Evolutionary conservation across 2,888 invertebrate species (phyloP).

Genomic region (Melanotus villosus): DNA sequence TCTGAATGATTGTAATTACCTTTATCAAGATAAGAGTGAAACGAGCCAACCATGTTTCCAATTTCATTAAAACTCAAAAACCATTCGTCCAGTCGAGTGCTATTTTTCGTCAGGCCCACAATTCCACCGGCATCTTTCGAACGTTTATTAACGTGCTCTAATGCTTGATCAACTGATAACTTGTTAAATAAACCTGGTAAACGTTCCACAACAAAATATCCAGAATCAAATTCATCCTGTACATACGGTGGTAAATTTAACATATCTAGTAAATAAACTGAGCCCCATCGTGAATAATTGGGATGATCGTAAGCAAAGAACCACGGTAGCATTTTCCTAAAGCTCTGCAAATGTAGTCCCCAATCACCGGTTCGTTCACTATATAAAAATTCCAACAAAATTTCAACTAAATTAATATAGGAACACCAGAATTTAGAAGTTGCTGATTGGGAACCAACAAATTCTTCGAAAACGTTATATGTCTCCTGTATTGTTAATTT

Average conservation of each 20-base stretch:
- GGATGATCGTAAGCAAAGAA: constrained; percentile 40
- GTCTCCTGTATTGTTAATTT: too few species aligned
- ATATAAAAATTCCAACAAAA: too few species aligned
- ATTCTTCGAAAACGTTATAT: too few species aligned
- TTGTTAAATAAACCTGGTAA: constrained; percentile 23
- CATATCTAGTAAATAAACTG: constrained; percentile 23
- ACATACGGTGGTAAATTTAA: not conserved
- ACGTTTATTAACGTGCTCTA: constrained; percentile 32
- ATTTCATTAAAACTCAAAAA: constrained; percentile 44
- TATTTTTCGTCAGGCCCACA: constrained; percentile 42
- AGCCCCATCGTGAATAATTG: constrained; percentile 25
- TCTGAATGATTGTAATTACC: too few species aligned
- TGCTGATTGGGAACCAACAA: too few species aligned
- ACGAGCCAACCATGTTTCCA: constrained; percentile 33
- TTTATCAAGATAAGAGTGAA: constrained; percentile 1
- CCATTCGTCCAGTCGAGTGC: constrained; percentile 45
- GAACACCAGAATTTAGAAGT: too few species aligned
- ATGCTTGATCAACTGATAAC: constrained; percentile 49
- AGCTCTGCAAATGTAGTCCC: constrained; percentile 42
- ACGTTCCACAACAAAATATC: constrained; percentile 12
- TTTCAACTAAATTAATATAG: too few species aligned
- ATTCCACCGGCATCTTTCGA: constrained; percentile 23
- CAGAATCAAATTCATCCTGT: constrained; percentile 16
- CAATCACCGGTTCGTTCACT: constrained; percentile 41
- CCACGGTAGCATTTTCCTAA: constrained; percentile 48